Conservation (phyloP, 2,888 invertebrate genomes). For the Drosophila ezoana region DNA sequence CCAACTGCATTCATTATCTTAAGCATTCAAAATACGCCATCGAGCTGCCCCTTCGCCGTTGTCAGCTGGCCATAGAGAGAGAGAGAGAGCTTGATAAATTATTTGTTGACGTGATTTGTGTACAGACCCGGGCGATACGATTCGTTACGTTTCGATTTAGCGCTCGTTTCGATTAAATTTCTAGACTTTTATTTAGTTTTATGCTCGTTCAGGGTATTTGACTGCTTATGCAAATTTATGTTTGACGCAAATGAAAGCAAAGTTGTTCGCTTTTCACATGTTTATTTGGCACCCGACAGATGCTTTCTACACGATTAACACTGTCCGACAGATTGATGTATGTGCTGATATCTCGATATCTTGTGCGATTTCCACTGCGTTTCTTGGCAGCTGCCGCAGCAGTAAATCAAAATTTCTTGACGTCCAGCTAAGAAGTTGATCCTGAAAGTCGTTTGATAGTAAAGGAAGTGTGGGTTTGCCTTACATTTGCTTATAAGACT, state of each 20-base stretch:
- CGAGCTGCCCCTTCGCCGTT: not conserved
- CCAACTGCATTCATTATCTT: constrained; percentile 66
- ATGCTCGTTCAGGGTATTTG: constrained; percentile 8
- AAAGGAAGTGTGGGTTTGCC: constrained; percentile 3
- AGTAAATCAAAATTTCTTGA: constrained; percentile 28
- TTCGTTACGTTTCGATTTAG: constrained; percentile 52
- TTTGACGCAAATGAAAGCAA: constrained; percentile 58
- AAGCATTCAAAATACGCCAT: constrained; percentile 37
- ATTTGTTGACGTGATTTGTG: constrained; percentile 73
- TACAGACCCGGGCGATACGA: constrained; percentile 46
- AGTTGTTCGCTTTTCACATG: constrained; percentile 32
- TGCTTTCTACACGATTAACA: constrained; percentile 73
- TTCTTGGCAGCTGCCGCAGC: not conserved
- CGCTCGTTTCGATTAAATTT: constrained; percentile 67
- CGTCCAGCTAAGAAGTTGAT: constrained; percentile 22
- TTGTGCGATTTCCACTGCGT: constrained; percentile 28
- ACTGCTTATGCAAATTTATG: constrained; percentile 64
- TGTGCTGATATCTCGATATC: constrained; percentile 46
- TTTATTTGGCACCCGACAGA: constrained; percentile 46
- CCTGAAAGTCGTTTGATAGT: constrained; percentile 3
- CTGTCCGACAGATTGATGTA: constrained; percentile 69
- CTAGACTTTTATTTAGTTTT: constrained; percentile 24
- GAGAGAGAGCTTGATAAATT: constrained; percentile 61
- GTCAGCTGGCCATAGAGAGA: not conserved
- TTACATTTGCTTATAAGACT: not conserved